Base-by-base conservation (phyloP, 2,113 vertebrate species). In the Miniopterus natalensis region DNA sequence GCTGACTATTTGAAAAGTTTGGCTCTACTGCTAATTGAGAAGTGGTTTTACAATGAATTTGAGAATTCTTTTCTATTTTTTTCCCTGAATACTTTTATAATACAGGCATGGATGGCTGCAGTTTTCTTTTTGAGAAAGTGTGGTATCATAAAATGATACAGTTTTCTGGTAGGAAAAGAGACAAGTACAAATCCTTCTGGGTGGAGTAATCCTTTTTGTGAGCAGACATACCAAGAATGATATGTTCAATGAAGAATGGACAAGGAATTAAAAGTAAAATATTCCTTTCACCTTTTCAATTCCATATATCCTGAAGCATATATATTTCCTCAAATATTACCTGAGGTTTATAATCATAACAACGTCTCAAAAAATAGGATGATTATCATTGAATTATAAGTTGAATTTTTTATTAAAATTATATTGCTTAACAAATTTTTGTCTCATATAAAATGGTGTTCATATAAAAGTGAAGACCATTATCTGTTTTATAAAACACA, bases 401-500 rank as follows among this genome's bases (percentile, higher is more conserved):
- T 55, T 17, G 47, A 78, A 81, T 1, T 1, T 36, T 55, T 47
- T 21, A 92, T 68, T 23, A 95, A 90, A 96, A 95, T 90, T 87
- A 55, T 79, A 83, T 3, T 95, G 13, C 53, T 92, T 73, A 96
- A 36, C 0, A 36, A 23, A 68, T 95, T 88, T 93, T 57, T 70
- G 55, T 47, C 3, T 95, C 42, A 83, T 95, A 78, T 95, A 40
- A 57, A 95, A 86, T 36, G 36, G 36, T 36, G 36, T 36, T 95
- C 42, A 83, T 95, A 78, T 95, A 40, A 57, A 95, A 86, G 90
- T 57, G 95, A 55, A 93, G 15, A 68, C 7, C 18, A 85, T 90
- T 89, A 55, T 42, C 29, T 97, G 85, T 91, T 87, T 97, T 84
- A 63, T 13, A 75, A 42, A 47, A 70, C 13, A 27, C 4, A 77